Base-by-base conservation (phyloP, 2,113 vertebrate genomes). In the Pluvianellus socialis region DNA sequence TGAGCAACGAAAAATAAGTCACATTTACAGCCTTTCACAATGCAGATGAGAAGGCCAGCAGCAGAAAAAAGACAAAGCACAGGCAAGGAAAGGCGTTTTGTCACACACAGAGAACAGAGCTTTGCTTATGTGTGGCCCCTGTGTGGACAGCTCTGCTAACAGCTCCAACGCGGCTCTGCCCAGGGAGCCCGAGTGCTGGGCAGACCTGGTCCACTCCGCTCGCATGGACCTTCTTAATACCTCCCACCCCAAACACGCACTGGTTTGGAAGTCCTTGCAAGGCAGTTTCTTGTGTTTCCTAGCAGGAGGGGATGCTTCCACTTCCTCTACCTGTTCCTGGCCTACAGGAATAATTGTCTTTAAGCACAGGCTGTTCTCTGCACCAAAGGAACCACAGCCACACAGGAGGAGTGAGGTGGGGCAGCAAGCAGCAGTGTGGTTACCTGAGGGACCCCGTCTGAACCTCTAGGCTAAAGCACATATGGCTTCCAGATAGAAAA, bases 341-440 rank as follows among this genome's bases (percentile, higher is more conserved):
- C 50, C 58, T 13, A 3, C 20, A 6, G 49, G 12, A 24, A 40
- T 12, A 40, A 38, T 1, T 10, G 15, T 2, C 16, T 45, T 32
- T 12, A 30, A 30, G 76, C 65, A 12, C n/a, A 6, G 55, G 45
- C 44, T 32, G 38, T 4, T 20, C 12, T 13, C 61, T 16, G 62
- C 49, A 28, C 38, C 12, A 2, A 33, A 15, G 67, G 28, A 42
- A 13, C 35, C 44, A 17, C 30, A 10, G 67, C 28, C 63, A 6
- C 45, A 4, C 1, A 4, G 63, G 38, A 30, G 18, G 27, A 27
- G 17, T 7, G 55, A 19, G 40, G 65, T 19, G 22, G 35, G 59
- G 30, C 35, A 27, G 52, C 4, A 8, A 40, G 49, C 42, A 12
- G n/a, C 1, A 24, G 12, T 2, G 11, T 7, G n/a, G 27, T 4